Evolutionary conservation across 2,113 vertebrate genomes (phyloP), one percentile per base, ranked within the genome.

Genomic region (Burhinus oedicnemus): DNA sequence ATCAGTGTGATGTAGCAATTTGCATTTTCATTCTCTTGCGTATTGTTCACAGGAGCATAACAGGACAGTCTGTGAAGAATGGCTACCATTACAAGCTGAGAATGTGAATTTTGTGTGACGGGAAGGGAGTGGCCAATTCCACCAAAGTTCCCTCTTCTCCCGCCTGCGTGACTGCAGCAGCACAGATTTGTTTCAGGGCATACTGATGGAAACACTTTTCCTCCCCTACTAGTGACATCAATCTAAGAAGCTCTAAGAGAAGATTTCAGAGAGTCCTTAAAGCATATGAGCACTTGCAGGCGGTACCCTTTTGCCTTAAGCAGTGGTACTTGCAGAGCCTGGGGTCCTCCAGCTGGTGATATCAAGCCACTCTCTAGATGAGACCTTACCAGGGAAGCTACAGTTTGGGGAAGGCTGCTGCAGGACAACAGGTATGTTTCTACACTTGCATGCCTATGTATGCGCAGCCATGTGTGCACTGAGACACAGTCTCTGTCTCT

Each of bases 381-480:
- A 79, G n/a, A 27, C n/a, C 60, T 77, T 58, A 51, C 15, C 7
- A 45, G 19, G 36, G 44, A 85, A 71, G 15, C 20, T 44, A 23
- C 61, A 45, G 25, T 34, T 7, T 62, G 20, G 21, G 25, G 52
- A 80, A 76, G 34, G 47, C 40, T 71, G 36, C 15, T n/a, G 36
- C 58, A 81, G 78, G 58, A 40, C 34, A 52, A 13, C 4, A 58
- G 47, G 7, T 2, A 0, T 6, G 10, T 54, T 85, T 51, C 38
- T 72, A 26, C 10, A 7, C 30, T 23, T 25, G 27, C 23, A 17
- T 11, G 22, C 30, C 57, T 27, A 5, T 1, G 14, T n/a, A 22
- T 0, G 0, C 12, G 42, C 66, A 83, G 74, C 36, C 2, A 0
- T 0, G 0, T 15, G 34, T 20, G 36, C 58, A 10, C 65, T 7